Evolutionary conservation across 2,888 invertebrate genomes (phyloP).

Genomic region (Rugalucina vietnamica): DNA sequence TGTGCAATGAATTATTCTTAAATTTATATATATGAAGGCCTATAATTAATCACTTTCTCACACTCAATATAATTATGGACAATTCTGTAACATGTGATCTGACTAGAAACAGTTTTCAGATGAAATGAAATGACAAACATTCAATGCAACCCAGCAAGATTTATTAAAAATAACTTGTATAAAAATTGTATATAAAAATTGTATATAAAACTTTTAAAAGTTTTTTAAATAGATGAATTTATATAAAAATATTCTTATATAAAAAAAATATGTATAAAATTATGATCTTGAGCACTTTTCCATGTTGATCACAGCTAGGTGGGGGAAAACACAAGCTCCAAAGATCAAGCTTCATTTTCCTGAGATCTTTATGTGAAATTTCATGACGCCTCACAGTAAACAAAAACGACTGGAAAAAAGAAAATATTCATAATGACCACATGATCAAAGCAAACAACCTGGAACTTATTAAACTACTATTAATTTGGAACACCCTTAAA

Average conservation of each 20-base stretch:
- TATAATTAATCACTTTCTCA: neutral
- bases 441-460: neutral
- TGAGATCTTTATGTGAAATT: conserved; percentile 10
- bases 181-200: neutral
- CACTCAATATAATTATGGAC: neutral
- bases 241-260: neutral
- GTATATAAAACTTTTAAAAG: neutral
- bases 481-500: too few species aligned
- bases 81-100: neutral
- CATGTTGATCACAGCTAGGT: conserved; percentile 9
- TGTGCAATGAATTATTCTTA: neutral
- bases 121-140: neutral
- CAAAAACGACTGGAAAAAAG: conserved; percentile 14
- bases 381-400: conserved; percentile 10
- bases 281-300: conserved; percentile 12
- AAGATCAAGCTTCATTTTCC: conserved; percentile 5
- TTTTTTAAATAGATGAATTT: neutral
- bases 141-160: conserved; percentile 3
- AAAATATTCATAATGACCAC: neutral
- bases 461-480: too few species aligned
- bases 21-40: neutral
- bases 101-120: neutral
- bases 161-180: neutral
- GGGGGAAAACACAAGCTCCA: conserved; percentile 12
- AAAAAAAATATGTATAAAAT: neutral